phyloP scores from a whole-genome alignment of 2,113 vertebrate genomes.

The Neopipo cinnamomea region DNA sequence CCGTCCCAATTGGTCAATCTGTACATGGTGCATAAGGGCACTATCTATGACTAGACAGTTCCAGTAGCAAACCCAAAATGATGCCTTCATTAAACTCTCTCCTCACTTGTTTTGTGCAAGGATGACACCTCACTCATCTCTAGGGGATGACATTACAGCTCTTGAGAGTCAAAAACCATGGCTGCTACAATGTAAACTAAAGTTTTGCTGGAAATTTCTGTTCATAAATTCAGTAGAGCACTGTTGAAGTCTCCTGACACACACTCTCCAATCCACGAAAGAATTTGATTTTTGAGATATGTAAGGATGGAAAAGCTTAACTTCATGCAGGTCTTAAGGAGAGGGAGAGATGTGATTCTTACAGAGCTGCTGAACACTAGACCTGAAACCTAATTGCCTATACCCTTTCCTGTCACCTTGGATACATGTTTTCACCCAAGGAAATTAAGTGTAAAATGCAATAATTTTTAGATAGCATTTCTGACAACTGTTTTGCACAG shows the following conservation, averaged over 20 bases:
- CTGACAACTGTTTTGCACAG: neutral
- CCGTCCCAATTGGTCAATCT: rapidly evolving
- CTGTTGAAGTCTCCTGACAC: rapidly evolving
- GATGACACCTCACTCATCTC: neutral
- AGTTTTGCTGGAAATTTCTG: neutral
- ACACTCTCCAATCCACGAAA: neutral
- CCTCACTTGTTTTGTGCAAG: neutral
- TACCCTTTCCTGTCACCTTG: neutral
- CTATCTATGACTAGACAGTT: neutral
- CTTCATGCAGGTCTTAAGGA: neutral
- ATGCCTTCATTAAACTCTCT: neutral
- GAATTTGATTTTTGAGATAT: neutral
- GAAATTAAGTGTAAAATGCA: slow-evolving; percentile 2
- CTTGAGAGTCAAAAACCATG: neutral
- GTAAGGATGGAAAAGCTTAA: neutral
- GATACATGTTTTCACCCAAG: neutral
- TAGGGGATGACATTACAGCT: neutral
- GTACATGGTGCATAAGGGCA: neutral
- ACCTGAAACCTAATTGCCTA: neutral
- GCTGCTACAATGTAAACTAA: neutral
- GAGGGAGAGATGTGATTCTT: neutral
- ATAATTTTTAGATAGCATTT: neutral
- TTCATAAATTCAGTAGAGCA: neutral
- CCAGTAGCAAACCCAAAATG: neutral
- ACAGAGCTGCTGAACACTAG: neutral